Evolutionary conservation across 2,797 vertebrate genomes (phyloP).

Genomic region (Parauchenoglanis ngamensis): DNA sequence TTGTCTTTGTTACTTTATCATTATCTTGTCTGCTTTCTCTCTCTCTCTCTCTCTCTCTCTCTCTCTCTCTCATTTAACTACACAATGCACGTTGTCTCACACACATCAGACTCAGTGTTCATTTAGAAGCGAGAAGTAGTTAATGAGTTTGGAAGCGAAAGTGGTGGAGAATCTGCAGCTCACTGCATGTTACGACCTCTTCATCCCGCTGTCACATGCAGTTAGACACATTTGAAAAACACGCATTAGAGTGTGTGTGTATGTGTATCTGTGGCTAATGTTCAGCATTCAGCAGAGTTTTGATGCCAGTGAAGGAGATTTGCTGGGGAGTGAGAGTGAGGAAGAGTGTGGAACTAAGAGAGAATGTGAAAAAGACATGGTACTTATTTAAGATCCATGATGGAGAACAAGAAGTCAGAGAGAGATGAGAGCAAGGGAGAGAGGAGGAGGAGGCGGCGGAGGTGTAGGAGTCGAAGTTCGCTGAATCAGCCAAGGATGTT

Average conservation of each 20-base stretch:
- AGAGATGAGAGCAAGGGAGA: not conserved
- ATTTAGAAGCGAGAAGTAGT: slow-evolving; percentile 58
- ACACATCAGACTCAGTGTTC: slow-evolving; percentile 7
- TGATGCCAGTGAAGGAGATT: not conserved
- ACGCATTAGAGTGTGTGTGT: not conserved
- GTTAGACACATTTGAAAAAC: slow-evolving; percentile 45
- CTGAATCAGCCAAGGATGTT: slow-evolving; percentile 36
- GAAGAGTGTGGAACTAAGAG: not conserved
- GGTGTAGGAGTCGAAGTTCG: slow-evolving; percentile 32
- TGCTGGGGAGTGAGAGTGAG: not conserved
- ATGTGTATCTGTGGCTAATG: not conserved
- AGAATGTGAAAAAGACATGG: not conserved
- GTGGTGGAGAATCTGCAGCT: slow-evolving; percentile 46
- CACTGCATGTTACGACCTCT: slow-evolving; percentile 42
- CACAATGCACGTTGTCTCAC: not conserved
- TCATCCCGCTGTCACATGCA: slow-evolving; percentile 59
- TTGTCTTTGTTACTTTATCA: not conserved
- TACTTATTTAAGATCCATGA: not conserved
- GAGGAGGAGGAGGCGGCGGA: not conserved
- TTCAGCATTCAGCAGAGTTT: not conserved
- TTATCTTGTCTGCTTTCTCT: not conserved
- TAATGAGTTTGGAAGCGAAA: slow-evolving; percentile 64
- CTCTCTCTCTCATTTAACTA: not conserved
- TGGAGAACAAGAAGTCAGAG: not conserved
- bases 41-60: slow-evolving; percentile 14